These are phyloP conservation scores for Trissolcus japonicus DNA, from an alignment of 2,888 invertebrate species.

Conservation along the genomic window DNA sequence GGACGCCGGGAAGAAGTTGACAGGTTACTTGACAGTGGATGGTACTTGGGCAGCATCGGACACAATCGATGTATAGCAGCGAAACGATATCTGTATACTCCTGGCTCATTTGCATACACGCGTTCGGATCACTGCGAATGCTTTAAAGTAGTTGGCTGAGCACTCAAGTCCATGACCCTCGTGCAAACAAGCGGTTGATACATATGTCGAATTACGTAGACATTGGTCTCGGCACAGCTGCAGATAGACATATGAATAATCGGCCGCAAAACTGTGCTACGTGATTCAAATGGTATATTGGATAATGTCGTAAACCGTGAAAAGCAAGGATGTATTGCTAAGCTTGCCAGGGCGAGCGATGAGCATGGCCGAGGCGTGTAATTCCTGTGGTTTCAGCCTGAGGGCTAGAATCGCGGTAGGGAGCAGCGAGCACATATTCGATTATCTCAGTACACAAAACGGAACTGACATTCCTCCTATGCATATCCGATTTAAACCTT, in stretches of 20 bases:
- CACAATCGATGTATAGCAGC: slow-evolving; percentile 6
- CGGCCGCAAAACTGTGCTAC: slow-evolving; percentile 55
- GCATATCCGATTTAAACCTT: slow-evolving; percentile 11
- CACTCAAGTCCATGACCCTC: slow-evolving; percentile 46
- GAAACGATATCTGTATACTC: slow-evolving; percentile 42
- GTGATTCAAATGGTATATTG: slow-evolving; percentile 58
- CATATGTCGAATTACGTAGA: slow-evolving; percentile 58
- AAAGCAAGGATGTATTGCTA: no score
- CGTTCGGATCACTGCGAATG: slow-evolving; percentile 40
- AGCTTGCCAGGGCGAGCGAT: no score
- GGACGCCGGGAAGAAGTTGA: no score
- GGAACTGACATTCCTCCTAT: slow-evolving; percentile 19
- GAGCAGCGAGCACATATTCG: slow-evolving; percentile 25
- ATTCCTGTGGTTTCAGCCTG: slow-evolving; percentile 28
- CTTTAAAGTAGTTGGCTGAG: slow-evolving; percentile 47
- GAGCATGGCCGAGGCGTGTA: slow-evolving; percentile 22
- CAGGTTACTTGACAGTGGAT: slow-evolving; percentile 17
- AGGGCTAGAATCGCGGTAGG: slow-evolving; percentile 16
- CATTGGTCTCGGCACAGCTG: slow-evolving; percentile 45
- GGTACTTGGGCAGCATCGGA: slow-evolving; percentile 37
- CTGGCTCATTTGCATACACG: slow-evolving; percentile 52
- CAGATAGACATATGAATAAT: slow-evolving; percentile 56
- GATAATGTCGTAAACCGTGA: slow-evolving; percentile 52
- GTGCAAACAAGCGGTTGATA: slow-evolving; percentile 56
- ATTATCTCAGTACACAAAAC: slow-evolving; percentile 31